Evolutionary conservation across 1,140 invertebrate species (phyloP), one percentile per base, ranked within the genome.

Genomic region (Aleiodes sp.): DNA sequence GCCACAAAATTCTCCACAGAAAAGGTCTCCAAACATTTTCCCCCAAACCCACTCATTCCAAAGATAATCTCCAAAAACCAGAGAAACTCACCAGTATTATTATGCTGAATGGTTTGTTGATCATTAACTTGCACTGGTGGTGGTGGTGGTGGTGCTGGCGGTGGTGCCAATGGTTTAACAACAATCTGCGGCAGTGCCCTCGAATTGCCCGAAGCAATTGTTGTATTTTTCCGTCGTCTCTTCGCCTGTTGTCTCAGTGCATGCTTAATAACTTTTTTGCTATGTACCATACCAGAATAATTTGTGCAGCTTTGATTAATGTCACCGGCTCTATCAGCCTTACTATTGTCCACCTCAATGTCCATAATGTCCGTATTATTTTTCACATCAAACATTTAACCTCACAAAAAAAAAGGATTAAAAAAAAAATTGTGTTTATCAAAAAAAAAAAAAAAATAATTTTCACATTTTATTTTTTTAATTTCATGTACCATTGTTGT

Each of bases 181-280:
- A 92, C 90, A 72, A 92, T 92, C 68, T 90, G 86, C 9, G 91
- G 91, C 72, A 92, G 78, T 65, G 91, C 87, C 73, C 89, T 87
- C 31, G 89, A 87, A 82, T 90, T 92, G 60, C 89, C 89, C 57
- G 91, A 89, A 9, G 92, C 92, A 75, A 92, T 91, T 21, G 90
- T 91, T 10, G 90, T 91, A 75, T 93, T 94, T 86, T 94, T 93
- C 76, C 92, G 88, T 73, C 93, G 87, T 68, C 93, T 84, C 74
- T 93, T 94, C 14, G 92, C 93, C 78, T 94, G 93, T 83, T 94
- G 93, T 76, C 91, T 88, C 68, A 93, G 75, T 62, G 91, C 91
- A 85, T 92, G 91, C 78, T 92, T 92, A 52, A 91, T 89, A 12
- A 52, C 89, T 79, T 90, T 90, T 79, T 88, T 89, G 29, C 87